These are phyloP conservation scores for Mesochorus sp. DNA, from an alignment of 2,888 invertebrate genomes.

Conservation along the genomic window DNA sequence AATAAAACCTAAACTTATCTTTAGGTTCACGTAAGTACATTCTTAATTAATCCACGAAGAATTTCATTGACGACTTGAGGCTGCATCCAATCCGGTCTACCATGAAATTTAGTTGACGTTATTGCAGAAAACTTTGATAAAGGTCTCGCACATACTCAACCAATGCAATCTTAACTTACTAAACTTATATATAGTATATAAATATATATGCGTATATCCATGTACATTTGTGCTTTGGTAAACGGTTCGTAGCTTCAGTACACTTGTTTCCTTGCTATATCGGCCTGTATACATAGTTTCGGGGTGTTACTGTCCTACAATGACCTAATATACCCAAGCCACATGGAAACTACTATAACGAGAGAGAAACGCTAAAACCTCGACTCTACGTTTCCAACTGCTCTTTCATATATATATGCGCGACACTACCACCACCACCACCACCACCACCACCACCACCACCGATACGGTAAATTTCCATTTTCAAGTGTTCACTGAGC, in stretches of 20 bases:
- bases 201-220: too few species aligned
- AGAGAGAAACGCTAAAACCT: not conserved
- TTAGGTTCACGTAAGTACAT: too few species aligned
- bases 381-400: not conserved
- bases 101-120: conserved; percentile 14
- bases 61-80: not conserved
- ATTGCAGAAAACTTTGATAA: conserved; percentile 2
- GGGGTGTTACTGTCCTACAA: not conserved
- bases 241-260: conserved; percentile 15
- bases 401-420: not conserved
- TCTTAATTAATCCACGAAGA: not conserved
- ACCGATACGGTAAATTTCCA: conserved; percentile 18
- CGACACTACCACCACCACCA: too few species aligned
- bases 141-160: not conserved
- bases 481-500: conserved; percentile 10
- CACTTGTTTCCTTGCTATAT: not conserved
- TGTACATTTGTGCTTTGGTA: not conserved
- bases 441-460: not conserved
- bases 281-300: not conserved
- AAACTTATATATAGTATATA: too few species aligned
- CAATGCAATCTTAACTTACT: conserved; percentile 1
- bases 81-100: not conserved
- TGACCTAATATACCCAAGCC: not conserved
- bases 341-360: not conserved
- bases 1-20: too few species aligned